Conservation (phyloP, 2,797 vertebrate species). For the Acrocephalus scirpaceus region DNA sequence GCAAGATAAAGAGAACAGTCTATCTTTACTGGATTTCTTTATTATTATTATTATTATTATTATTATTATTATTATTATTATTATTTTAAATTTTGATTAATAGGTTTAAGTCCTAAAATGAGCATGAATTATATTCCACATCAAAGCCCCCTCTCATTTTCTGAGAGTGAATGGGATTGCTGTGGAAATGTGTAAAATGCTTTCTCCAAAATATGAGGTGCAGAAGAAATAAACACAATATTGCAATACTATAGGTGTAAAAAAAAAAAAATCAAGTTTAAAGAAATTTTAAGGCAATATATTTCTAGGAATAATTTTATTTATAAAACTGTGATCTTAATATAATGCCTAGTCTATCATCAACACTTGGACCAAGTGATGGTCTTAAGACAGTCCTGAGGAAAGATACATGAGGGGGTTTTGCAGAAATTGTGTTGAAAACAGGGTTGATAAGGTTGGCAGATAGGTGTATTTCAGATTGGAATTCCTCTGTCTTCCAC, state of each 20-base stretch:
- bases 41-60: no score
- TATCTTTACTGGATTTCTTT: not conserved
- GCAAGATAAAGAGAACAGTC: not conserved
- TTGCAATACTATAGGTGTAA: not conserved
- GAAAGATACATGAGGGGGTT: fast-evolving
- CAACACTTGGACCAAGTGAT: not conserved
- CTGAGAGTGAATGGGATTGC: not conserved
- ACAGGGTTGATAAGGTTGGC: not conserved
- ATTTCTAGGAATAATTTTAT: not conserved
- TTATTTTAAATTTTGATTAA: not conserved
- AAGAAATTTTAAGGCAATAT: not conserved
- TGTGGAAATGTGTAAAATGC: not conserved
- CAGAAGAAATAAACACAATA: not conserved
- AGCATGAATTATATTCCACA: not conserved
- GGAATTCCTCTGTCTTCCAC: not conserved
- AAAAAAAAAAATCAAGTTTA: not conserved
- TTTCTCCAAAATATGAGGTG: not conserved
- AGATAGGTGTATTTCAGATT: not conserved
- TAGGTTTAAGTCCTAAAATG: not conserved
- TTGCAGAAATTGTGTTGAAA: not conserved
- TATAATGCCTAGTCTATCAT: not conserved
- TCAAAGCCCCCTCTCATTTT: not conserved
- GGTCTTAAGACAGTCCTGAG: not conserved
- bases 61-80: no score
- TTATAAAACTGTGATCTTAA: not conserved